Base-by-base conservation (phyloP, 1,140 invertebrate genomes). In the Marisa cornuarietis region DNA sequence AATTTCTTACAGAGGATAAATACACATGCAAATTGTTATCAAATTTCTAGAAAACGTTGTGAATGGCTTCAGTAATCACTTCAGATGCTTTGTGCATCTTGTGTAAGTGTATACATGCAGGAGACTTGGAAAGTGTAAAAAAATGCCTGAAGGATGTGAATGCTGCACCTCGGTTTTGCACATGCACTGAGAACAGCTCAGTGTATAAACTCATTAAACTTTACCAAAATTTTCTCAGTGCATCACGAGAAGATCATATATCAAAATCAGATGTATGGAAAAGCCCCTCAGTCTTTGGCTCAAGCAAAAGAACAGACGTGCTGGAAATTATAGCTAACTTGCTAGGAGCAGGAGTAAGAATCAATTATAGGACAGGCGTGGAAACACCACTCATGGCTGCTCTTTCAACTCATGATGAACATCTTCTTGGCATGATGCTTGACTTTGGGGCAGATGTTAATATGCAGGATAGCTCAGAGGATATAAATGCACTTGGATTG, bases 401-500 rank as follows among this genome's bases (percentile, higher is more conserved):
- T 18, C 75, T 85, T 9, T 71, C 79, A 20, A 83, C 85, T n/a
- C 78, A 79, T 72, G 81, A 82, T 52, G 71, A 79, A 71, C 52
- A 61, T 18, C 22, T 84, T 20, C 49, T 83, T 26, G 62, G 65
- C 20, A 24, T 81, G 24, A 76, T 83, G 58, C 77, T 83, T 10
- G 79, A 82, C 74, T 80, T 83, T 81, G 81, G 83, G 31, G 81
- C 83, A 20, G 81, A 82, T 58, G 58, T 79, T 58, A 82, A 80
- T 62, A 58, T 79, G 71, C 51, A 61, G 31, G 77, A 72, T 26
- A 58, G 74, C 13, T 24, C 52, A 31, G 74, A 80, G 63, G 78
- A 83, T 51, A 81, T 84, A 75, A 85, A 82, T 63, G 82, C 84
- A n/a, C 66, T 85, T 63, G 81, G 79, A 11, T 58, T 85, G 58